phyloP scores from a whole-genome alignment of 2,113 vertebrate genomes.

The Eurypyga helias region DNA sequence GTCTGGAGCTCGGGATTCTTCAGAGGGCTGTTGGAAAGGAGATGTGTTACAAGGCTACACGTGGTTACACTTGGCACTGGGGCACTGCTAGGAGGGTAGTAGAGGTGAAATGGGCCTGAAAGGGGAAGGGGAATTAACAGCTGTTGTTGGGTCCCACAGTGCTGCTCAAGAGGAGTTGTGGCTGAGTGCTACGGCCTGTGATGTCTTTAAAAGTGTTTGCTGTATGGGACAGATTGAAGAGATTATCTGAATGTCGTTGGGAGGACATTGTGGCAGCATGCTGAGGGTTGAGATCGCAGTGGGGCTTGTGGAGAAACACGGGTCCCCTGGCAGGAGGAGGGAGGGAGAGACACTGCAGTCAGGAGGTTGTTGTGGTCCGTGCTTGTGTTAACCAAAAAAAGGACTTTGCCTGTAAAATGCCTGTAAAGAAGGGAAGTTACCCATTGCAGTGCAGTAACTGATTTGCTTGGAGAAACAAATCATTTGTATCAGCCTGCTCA shows the following conservation, averaged over 20 bases:
- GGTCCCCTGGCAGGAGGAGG: not conserved
- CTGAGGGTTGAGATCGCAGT: not conserved
- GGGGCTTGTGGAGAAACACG: not conserved
- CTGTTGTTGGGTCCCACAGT: not conserved
- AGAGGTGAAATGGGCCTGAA: not conserved
- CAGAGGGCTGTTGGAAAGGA: not conserved
- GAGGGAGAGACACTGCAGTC: not conserved
- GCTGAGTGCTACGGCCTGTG: not conserved
- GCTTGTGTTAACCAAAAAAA: not conserved
- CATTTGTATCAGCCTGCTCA: not conserved
- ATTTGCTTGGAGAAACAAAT: not conserved
- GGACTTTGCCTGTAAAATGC: not conserved
- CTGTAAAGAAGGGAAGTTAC: not conserved
- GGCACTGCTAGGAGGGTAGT: not conserved
- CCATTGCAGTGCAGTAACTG: not conserved
- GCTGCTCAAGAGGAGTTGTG: not conserved
- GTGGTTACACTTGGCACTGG: fast-evolving
- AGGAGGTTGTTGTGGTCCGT: not conserved
- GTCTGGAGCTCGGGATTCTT: not conserved
- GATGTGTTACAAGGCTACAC: fast-evolving
- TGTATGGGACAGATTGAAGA: not conserved
- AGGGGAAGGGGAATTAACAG: not conserved
- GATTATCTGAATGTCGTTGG: not conserved
- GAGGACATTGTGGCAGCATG: not conserved
- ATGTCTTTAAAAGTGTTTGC: not conserved